Conservation (phyloP, 1,140 invertebrate species). For the Calliphora vicina region DNA sequence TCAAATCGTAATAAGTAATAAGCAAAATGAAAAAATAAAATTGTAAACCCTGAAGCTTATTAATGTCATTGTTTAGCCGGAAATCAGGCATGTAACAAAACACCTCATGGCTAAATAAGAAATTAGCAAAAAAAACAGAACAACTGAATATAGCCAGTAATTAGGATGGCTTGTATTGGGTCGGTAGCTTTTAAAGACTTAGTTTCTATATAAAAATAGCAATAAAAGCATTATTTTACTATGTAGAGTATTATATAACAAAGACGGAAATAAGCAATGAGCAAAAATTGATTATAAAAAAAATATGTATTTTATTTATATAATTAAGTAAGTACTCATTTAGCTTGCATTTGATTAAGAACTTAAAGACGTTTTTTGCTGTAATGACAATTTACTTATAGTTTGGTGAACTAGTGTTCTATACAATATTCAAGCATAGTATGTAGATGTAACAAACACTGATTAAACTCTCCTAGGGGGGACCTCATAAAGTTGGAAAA, state of each 20-base stretch:
- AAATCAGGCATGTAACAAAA: neutral
- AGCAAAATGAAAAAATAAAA: neutral
- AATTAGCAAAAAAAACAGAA: neutral
- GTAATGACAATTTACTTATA: too few relatives aligned
- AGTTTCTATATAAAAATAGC: neutral
- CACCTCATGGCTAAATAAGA: slow-evolving; percentile 12
- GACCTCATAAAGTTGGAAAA: too few relatives aligned
- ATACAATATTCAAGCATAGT: too few relatives aligned
- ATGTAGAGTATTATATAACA: neutral
- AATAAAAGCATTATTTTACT: neutral
- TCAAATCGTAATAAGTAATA: neutral
- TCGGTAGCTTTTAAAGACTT: neutral
- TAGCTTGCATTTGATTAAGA: too few relatives aligned
- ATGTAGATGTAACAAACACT: too few relatives aligned
- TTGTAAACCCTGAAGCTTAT: slow-evolving; percentile 25
- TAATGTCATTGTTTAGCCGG: slow-evolving; percentile 34
- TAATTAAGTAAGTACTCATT: too few relatives aligned
- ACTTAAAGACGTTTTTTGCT: too few relatives aligned
- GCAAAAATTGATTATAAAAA: too few relatives aligned
- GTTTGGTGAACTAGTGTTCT: too few relatives aligned
- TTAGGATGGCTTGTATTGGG: neutral
- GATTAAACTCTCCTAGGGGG: too few relatives aligned
- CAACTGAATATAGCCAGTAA: neutral
- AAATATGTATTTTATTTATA: too few relatives aligned
- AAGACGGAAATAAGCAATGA: neutral